phyloP scores from a whole-genome alignment of 2,797 vertebrate species.

The Todus mexicanus region DNA sequence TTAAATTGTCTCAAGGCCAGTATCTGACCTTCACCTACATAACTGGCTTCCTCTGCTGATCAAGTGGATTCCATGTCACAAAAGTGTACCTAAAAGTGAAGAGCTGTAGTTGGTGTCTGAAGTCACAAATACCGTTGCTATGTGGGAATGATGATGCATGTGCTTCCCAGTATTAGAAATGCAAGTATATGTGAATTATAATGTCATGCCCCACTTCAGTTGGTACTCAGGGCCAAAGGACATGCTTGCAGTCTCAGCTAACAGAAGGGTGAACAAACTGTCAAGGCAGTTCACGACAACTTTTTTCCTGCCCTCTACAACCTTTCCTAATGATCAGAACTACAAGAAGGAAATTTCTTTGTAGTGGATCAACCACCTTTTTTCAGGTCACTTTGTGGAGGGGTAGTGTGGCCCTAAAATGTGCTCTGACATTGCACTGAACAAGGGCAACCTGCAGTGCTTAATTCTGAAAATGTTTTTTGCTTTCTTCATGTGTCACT shows the following conservation, averaged over 20 bases:
- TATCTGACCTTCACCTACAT: not conserved
- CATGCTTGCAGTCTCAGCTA: not conserved
- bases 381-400: not conserved
- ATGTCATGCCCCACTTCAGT: not conserved
- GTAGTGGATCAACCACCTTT: not conserved
- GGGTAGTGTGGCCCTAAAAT: not conserved
- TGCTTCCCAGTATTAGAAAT: not conserved
- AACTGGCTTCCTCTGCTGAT: not conserved
- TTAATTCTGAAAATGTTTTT: not conserved
- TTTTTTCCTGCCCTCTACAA: not conserved
- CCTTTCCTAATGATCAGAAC: not conserved
- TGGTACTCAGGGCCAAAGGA: not conserved
- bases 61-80: not conserved
- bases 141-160: not conserved
- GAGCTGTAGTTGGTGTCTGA: not conserved
- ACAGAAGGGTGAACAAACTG: not conserved
- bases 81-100: not conserved
- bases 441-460: not conserved
- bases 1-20: fast-evolving
- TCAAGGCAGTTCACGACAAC: not conserved
- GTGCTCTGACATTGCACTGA: not conserved
- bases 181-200: not conserved
- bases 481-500: not conserved
- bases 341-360: not conserved
- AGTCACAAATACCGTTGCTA: not conserved